Base-by-base conservation (phyloP, 1,140 invertebrate species). In the Trachymyrmex septentrionalis region DNA sequence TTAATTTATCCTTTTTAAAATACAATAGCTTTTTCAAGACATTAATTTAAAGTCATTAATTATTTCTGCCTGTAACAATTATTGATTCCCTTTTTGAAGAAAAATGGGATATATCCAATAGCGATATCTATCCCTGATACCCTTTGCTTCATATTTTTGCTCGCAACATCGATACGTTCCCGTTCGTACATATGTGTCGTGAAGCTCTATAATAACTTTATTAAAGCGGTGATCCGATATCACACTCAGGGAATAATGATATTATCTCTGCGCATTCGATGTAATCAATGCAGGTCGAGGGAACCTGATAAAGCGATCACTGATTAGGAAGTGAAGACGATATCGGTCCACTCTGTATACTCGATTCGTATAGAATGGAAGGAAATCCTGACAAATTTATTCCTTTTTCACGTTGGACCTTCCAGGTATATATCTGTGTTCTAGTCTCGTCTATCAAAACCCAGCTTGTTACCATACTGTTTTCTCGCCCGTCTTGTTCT, bases 191-290 rank as follows among this genome's bases (percentile, higher is more conserved):
- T 12, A 63, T 55, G 16, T 38, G 63, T 57, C 12, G 53, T 19
- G 69, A 63, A 75, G 76, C 85, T 84, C 67, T 86, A 85, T 87
- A 84, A 84, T 75, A 88, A 90, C 86, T 90, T 72, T 87, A 90
- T 90, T 90, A 90, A 87, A 90, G 75, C 86, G 24, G 69, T 90
- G 48, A 75, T 86, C 59, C 88, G 72, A 89, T 90, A 89, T 85
- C 76, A 61, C 88, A 67, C 78, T 78, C 88, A 87, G 57, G 14
- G 24, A 63, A 63, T 85, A 90, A 90, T 80, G 87, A 87, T 75
- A 80, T 90, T 90, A 87, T 78, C 88, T 64, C 55, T 67, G 71
- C 61, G 69, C 75, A 90, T 90, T 90, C 86, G 87, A 64, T 64
- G 80, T 87, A 90, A 90, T 90, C 89, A 90, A 38, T 76, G 71